Conservation (phyloP, 1,140 invertebrate genomes). For the Papilio polyxenes region DNA sequence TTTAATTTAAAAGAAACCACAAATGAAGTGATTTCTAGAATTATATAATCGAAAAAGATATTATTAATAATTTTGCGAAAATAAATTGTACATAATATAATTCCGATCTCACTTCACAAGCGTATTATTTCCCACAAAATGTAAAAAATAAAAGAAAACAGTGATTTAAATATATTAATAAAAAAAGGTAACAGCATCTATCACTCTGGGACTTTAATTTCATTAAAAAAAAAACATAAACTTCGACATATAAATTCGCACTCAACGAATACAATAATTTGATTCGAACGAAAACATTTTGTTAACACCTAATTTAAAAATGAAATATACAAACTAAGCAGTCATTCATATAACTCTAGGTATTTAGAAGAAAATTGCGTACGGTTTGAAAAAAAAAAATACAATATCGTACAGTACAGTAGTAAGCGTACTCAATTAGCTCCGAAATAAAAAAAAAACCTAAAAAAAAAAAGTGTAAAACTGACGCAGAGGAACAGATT, state of each 20-base stretch:
- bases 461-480: conserved; percentile 61
- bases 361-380: conserved; percentile 60
- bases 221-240: not conserved
- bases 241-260: conserved; percentile 22
- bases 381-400: conserved; percentile 60
- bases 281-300: conserved; percentile 33
- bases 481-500: conserved; percentile 65
- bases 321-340: conserved; percentile 77
- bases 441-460: conserved; percentile 64
- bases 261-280: conserved; percentile 33
- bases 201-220: conserved; percentile 7
- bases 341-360: conserved; percentile 74
- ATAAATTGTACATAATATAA: conserved; percentile 10
- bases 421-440: conserved; percentile 76
- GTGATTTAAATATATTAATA: not conserved
- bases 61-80: not conserved
- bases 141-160: not conserved
- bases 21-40: conserved; percentile 22
- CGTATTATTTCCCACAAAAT: not conserved
- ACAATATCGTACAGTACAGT: conserved; percentile 73
- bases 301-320: conserved; percentile 61
- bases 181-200: not conserved
- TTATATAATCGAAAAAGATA: not conserved
- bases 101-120: conserved; percentile 26
- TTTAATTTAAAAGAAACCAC: not conserved